Conservation (phyloP, 2,797 vertebrate genomes). For the Euthynnus affinis region DNA sequence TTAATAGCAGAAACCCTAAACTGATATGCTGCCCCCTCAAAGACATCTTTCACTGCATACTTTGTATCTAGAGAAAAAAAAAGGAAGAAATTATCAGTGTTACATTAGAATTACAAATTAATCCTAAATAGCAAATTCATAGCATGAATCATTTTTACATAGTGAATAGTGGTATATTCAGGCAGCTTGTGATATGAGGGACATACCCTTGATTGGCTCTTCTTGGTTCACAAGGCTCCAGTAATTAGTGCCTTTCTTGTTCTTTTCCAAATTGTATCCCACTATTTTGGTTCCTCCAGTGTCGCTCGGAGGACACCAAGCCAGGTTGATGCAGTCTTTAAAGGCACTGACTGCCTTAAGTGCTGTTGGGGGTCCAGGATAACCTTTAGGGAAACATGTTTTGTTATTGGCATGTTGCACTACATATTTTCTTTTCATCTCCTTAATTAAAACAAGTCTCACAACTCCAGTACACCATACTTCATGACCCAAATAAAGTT, state of each 20-base stretch:
- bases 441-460: neutral
- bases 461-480: neutral
- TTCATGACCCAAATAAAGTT: neutral
- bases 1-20: constrained; percentile 92
- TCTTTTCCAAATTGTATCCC: constrained; percentile 92
- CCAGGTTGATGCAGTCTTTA: constrained; percentile 86
- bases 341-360: constrained; percentile 88
- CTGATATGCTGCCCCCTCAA: constrained; percentile 90
- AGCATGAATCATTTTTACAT: neutral
- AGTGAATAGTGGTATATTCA: neutral
- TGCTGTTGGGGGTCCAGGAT: constrained; percentile 86
- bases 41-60: constrained; percentile 85
- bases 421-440: neutral
- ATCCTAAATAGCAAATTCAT: too few relatives aligned
- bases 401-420: neutral
- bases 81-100: neutral
- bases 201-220: constrained; percentile 84
- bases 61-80: constrained; percentile 76
- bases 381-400: constrained; percentile 76
- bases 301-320: constrained; percentile 88
- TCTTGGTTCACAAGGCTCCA: constrained; percentile 89
- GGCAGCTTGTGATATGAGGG: neutral
- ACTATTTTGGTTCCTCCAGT: constrained; percentile 85
- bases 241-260: constrained; percentile 89
- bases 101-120: neutral